Base-by-base conservation (phyloP, 2,888 invertebrate genomes). In the Cantharis lateralis region DNA sequence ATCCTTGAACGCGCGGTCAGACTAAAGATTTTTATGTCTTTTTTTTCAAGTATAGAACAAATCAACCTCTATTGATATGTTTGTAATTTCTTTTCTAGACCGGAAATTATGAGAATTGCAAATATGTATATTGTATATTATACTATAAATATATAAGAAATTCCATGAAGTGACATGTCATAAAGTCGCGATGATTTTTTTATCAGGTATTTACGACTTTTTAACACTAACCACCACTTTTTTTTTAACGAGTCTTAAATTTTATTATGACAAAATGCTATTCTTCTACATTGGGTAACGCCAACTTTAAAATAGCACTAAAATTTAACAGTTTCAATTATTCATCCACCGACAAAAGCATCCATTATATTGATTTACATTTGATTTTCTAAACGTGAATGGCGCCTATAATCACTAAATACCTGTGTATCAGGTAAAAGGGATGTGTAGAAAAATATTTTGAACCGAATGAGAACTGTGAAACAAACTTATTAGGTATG, bases 1-100 rank as follows among this genome's bases (percentile, higher is more conserved):
- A 75, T 61, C 75, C 75, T 75, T 75, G 75, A 75, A 75, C 75
- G n/a, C n/a, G n/a, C n/a, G 61, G 20, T 28, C 32, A 69, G 69
- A 26, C 28, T 0, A 13, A 32, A 32, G 10, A 64, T 24, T 20
- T 66, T 66, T 66, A 18, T 24, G 18, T 66, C 10, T 13, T 63
- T 66, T 66, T 20, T 66, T 24, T 13, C 1, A 3, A 28, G 4
- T 13, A 4, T 24, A 66, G 9, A 20, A 66, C 20, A 18, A 16
- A 66, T 66, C n/a, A 15, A 66, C 11, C n/a, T 20, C 64, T 20
- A 66, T 66, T 24, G 24, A 66, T 9, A 18, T 69, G 16, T 15
- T 15, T 69, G 15, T 28, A 16, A 26, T 16, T 62, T 62, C 61
- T 66, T 61, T 68, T 69, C 62, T 26, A 28, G 68, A 69, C 73